Evolutionary conservation across 2,888 invertebrate genomes (phyloP).

Genomic region (Zhuqinia jingwanae): DNA sequence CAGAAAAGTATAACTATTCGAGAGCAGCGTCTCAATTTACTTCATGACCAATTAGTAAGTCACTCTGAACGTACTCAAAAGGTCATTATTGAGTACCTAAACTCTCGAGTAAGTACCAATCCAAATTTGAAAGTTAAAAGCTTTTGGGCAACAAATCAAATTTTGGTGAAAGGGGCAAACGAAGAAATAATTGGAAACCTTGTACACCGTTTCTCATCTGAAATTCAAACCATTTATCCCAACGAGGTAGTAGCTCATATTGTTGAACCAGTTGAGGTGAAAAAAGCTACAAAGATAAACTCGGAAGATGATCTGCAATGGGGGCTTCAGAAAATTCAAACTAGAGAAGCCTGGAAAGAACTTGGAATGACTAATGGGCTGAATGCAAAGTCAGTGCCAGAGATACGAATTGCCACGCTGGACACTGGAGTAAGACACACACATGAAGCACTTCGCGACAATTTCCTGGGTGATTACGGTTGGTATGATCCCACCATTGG

Average conservation of each 20-base stretch:
- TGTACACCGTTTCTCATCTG: not conserved
- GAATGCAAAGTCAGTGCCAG: not conserved
- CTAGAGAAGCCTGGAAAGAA: constrained; percentile 55
- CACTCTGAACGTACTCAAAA: constrained; percentile 30
- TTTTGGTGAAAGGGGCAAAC: constrained; percentile 53
- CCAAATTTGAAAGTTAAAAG: not conserved
- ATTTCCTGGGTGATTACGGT: constrained; percentile 50
- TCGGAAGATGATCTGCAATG: constrained; percentile 19
- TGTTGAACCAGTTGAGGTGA: not conserved
- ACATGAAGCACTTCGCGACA: constrained; percentile 61
- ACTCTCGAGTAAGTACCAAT: not conserved
- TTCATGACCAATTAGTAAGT: constrained; percentile 14
- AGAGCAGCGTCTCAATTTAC: constrained; percentile 10
- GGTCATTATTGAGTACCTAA: not conserved
- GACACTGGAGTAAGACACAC: constrained; percentile 56
- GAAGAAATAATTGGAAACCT: constrained; percentile 32
- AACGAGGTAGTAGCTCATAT: constrained; percentile 19
- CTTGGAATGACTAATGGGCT: not conserved
- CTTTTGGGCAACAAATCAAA: constrained; percentile 68
- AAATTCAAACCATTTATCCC: constrained; percentile 24
- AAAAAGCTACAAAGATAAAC: not conserved
- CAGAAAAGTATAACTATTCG: not conserved
- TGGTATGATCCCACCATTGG: constrained; percentile 45
- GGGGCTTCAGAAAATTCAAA: constrained; percentile 55
- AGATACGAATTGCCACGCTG: constrained; percentile 38